These are phyloP conservation scores for Cladopsammia gracilis DNA, from an alignment of 64 coral and sea anemone genomes.

Conservation along the genomic window DNA sequence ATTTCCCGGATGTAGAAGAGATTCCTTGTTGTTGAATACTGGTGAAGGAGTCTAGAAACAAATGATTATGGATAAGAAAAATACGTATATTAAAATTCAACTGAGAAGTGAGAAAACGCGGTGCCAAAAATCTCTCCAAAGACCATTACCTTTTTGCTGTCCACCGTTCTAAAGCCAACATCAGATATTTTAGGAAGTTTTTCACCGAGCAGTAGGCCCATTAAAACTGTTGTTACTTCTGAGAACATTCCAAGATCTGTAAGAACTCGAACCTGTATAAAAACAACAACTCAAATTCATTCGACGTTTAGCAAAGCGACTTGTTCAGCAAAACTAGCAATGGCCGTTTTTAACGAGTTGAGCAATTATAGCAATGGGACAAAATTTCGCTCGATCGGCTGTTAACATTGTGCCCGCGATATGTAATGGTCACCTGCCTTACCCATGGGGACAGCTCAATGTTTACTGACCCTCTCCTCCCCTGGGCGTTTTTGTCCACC, in stretches of 20 bases:
- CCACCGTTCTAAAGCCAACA: slow-evolving; percentile 62
- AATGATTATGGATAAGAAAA: background rate
- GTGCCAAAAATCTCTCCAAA: background rate
- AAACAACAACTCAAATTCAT: too few relatives aligned
- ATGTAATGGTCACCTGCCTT: too few relatives aligned
- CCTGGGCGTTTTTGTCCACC: too few relatives aligned
- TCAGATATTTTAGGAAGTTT: slow-evolving; percentile 70
- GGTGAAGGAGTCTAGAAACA: background rate
- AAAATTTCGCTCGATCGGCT: too few relatives aligned
- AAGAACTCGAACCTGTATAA: slow-evolving; percentile 69
- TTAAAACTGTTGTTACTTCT: slow-evolving; percentile 63
- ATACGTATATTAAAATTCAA: too few relatives aligned
- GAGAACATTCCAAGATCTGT: slow-evolving; percentile 88
- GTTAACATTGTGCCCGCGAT: too few relatives aligned
- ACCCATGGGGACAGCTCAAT: too few relatives aligned
- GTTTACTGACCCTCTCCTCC: too few relatives aligned
- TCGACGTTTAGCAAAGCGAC: too few relatives aligned
- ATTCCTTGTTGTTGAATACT: slow-evolving; percentile 38
- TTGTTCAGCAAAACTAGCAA: too few relatives aligned
- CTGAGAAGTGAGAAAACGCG: background rate
- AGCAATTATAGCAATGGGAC: too few relatives aligned
- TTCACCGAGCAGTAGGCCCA: slow-evolving; percentile 69
- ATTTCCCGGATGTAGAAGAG: slow-evolving; percentile 22
- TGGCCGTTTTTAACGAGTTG: too few relatives aligned
- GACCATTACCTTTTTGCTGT: slow-evolving; percentile 57